A percentile compares a stretch with the other conserved stretches of the same genome.
Evolutionary conservation across 2,888 invertebrate genomes (phyloP).

Genomic region (Noctua pronuba): DNA sequence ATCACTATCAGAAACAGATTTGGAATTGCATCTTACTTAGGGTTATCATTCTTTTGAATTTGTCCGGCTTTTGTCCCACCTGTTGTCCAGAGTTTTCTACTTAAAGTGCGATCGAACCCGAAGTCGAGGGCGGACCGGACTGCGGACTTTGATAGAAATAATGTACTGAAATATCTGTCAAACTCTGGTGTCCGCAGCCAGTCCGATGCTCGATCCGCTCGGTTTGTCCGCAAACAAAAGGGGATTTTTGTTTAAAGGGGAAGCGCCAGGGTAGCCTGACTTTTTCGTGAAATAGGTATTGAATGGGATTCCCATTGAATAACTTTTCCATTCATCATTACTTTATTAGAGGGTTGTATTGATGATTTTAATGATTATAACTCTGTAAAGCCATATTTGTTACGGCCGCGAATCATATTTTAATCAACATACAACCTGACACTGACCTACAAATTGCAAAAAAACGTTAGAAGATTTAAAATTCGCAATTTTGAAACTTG

Average conservation of each 20-base stretch:
- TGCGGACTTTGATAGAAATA: neutral
- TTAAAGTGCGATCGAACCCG: neutral
- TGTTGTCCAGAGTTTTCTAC: neutral
- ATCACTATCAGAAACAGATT: constrained; percentile 40
- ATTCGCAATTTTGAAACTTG: no score
- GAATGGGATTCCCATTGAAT: no score
- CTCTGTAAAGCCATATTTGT: neutral
- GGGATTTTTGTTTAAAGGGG: neutral
- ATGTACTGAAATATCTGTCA: neutral
- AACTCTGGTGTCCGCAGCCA: neutral
- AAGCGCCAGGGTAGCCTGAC: no score
- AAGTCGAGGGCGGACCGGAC: neutral
- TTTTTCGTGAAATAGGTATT: no score
- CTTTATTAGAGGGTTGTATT: no score
- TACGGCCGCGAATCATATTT: neutral
- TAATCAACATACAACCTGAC: no score
- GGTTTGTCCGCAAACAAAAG: neutral
- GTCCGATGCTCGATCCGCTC: neutral
- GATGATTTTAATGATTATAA: no score
- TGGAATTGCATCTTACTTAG: constrained; percentile 14
- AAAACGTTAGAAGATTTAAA: neutral
- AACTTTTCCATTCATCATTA: no score
- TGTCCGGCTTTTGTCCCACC: neutral
- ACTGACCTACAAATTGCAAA: no score
- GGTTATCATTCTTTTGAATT: neutral